Evolutionary conservation across 2,888 invertebrate species (phyloP).

Genomic region (Parnassius smintheus): DNA sequence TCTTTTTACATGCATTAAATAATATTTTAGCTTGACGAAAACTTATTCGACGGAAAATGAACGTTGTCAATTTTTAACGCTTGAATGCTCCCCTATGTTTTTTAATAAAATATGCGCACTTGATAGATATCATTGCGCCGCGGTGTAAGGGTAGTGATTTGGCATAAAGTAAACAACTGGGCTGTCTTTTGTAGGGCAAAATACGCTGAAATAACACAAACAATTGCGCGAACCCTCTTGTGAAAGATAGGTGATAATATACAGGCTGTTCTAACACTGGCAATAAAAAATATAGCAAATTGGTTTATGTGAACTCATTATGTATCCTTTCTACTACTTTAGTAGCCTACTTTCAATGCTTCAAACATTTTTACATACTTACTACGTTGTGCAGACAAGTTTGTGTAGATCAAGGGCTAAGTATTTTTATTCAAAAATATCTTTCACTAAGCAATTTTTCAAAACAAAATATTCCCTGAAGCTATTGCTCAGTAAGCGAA

Average conservation of each 20-base stretch:
- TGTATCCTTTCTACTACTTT: too few species aligned
- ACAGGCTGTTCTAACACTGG: slow-evolving; percentile 46
- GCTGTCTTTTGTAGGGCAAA: slow-evolving; percentile 68
- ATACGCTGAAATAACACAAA: slow-evolving; percentile 76
- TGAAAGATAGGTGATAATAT: slow-evolving; percentile 52
- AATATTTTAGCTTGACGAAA: slow-evolving; percentile 25
- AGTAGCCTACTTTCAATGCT: too few species aligned
- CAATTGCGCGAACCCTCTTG: slow-evolving; percentile 56
- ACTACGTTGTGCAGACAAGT: too few species aligned
- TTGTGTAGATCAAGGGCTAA: too few species aligned
- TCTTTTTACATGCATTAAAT: slow-evolving; percentile 9
- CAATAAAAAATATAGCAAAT: background rate
- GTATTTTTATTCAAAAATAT: too few species aligned
- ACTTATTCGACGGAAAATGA: slow-evolving; percentile 20
- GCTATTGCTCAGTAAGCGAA: too few species aligned
- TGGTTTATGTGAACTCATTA: too few species aligned
- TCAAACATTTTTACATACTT: too few species aligned
- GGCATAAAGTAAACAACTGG: slow-evolving; percentile 74
- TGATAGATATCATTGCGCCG: slow-evolving; percentile 69
- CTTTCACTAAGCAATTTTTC: too few species aligned
- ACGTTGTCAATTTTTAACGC: slow-evolving; percentile 35
- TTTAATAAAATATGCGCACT: slow-evolving; percentile 70
- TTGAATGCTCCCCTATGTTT: slow-evolving; percentile 60
- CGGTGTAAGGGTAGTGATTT: slow-evolving; percentile 68
- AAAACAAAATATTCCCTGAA: too few species aligned